These are phyloP conservation scores for Callionymus lyra DNA, from an alignment of 2,113 vertebrate species.

Conservation along the genomic window DNA sequence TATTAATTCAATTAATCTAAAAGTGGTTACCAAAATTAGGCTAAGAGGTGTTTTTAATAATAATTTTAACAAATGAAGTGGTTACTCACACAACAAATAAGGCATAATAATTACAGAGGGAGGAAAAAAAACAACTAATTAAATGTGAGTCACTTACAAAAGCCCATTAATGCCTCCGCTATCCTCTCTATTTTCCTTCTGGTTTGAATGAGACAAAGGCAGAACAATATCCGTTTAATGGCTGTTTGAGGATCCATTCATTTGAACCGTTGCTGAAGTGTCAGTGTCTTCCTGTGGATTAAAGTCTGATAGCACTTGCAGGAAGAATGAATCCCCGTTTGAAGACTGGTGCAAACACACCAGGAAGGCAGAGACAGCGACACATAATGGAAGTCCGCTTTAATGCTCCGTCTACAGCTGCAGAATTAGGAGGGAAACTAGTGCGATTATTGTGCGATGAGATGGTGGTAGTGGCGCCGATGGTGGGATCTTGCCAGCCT, in stretches of 20 bases:
- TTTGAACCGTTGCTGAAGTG: conserved; percentile 50
- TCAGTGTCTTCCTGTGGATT: conserved; percentile 64
- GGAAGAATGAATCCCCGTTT: conserved; percentile 54
- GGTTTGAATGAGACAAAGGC: conserved; percentile 61
- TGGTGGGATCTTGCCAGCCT: conserved; percentile 61
- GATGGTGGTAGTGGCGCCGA: conserved; percentile 46
- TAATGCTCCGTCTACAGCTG: conserved; percentile 38
- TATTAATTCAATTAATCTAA: too few species aligned
- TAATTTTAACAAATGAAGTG: too few species aligned
- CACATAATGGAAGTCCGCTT: conserved; percentile 39
- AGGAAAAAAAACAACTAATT: conserved; percentile 55
- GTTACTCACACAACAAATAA: conserved; percentile 31
- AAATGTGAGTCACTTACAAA: conserved; percentile 61
- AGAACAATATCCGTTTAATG: conserved; percentile 68
- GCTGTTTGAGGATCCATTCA: conserved; percentile 54
- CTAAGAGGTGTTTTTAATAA: neutral
- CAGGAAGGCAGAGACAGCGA: conserved; percentile 20
- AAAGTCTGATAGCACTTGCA: conserved; percentile 64
- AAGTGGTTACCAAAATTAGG: too few species aligned
- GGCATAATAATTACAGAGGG: conserved; percentile 47
- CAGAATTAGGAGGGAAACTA: conserved; percentile 57
- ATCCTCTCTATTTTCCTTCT: conserved; percentile 64
- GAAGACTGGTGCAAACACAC: conserved; percentile 48
- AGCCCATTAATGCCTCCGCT: conserved; percentile 64
- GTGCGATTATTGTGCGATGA: conserved; percentile 59